Conservation (phyloP, 35 echinoderm and acorn worm genomes). For the Apostichopus japonicus region DNA sequence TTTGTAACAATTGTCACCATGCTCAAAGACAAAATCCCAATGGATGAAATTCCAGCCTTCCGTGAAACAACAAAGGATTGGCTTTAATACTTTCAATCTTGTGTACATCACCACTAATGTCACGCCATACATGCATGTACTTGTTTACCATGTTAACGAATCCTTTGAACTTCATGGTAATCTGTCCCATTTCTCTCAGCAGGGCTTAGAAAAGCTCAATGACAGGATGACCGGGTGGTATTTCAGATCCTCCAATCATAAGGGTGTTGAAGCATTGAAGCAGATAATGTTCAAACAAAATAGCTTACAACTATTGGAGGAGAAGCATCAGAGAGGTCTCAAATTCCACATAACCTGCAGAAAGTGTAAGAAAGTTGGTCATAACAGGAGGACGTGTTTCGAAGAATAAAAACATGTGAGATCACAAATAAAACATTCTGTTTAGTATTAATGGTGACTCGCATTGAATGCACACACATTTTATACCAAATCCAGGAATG, state of each 20-base stretch:
- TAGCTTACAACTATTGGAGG: background rate
- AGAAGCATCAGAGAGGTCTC: background rate
- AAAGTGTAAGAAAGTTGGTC: background rate
- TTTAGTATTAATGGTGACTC: no score
- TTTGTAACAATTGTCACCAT: background rate
- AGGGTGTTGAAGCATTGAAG: background rate
- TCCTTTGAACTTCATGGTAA: background rate
- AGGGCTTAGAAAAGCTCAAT: constrained; percentile 20
- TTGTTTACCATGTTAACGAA: background rate
- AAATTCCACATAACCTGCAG: background rate
- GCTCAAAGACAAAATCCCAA: background rate
- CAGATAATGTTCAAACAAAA: constrained; percentile 21
- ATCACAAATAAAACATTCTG: no score
- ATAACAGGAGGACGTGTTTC: constrained; percentile 11
- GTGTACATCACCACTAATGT: background rate
- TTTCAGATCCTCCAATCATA: constrained; percentile 15
- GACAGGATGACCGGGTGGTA: background rate
- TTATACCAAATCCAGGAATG: no score
- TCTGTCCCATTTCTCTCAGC: constrained; percentile 5
- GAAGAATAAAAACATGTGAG: no score
- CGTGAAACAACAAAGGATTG: background rate
- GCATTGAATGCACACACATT: no score
- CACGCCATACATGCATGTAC: constrained; percentile 16
- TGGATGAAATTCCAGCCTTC: background rate
- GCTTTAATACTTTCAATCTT: background rate